Conservation (phyloP, 2,888 invertebrate species). For the Bhutanitis thaidina region DNA sequence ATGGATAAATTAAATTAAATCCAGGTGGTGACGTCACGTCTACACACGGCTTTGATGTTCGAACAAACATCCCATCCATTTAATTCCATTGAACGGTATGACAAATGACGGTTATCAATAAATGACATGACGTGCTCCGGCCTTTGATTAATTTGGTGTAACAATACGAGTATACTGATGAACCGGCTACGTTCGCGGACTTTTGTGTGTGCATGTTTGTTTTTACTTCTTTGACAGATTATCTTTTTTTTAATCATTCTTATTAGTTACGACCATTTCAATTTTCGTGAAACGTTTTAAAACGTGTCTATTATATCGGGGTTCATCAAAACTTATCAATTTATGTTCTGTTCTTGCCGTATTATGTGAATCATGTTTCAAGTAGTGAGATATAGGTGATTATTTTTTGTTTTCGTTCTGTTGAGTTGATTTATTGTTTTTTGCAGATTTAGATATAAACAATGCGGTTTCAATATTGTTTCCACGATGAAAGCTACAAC, state of each 20-base stretch:
- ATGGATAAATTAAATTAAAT: constrained; percentile 16
- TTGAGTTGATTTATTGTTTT: constrained; percentile 1
- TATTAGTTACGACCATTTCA: constrained; percentile 15
- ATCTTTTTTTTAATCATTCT: constrained; percentile 7
- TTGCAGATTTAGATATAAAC: not conserved
- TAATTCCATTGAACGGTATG: constrained; percentile 34
- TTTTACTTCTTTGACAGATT: constrained; percentile 16
- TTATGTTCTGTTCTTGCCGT: not conserved
- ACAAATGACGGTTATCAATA: constrained; percentile 31
- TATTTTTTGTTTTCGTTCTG: not conserved
- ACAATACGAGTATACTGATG: constrained; percentile 44
- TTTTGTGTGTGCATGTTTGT: constrained; percentile 1
- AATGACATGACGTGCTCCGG: constrained; percentile 31
- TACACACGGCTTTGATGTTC: constrained; percentile 20
- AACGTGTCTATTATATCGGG: constrained; percentile 10
- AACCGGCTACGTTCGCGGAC: constrained; percentile 33
- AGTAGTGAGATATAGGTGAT: not conserved
- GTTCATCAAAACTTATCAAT: constrained; percentile 1
- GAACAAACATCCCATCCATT: constrained; percentile 32
- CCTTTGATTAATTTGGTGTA: constrained; percentile 40
- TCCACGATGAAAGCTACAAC: not conserved
- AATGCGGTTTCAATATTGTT: constrained; percentile 4
- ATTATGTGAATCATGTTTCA: not conserved
- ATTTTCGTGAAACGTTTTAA: constrained; percentile 10
- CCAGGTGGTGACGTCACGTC: constrained; percentile 22